phyloP scores from a whole-genome alignment of 2,888 invertebrate genomes.

The Cyaniris semiargus region DNA sequence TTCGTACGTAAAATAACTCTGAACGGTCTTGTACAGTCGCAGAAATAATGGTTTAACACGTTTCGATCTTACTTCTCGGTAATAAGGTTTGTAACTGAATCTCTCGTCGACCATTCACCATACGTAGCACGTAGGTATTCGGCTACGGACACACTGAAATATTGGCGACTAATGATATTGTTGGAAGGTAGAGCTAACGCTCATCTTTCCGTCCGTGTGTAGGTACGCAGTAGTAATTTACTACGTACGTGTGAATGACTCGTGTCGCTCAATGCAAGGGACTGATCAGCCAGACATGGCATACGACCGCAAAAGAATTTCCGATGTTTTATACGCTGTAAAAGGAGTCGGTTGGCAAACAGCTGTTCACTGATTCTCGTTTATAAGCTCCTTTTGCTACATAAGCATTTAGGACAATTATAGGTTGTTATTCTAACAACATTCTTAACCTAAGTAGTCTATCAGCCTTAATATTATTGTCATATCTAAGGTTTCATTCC shows the following conservation, averaged over 20 bases:
- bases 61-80: background rate
- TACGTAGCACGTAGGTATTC: constrained; percentile 47
- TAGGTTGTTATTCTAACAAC: too few relatives aligned
- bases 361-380: background rate
- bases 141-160: constrained; percentile 4
- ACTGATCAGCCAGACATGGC: background rate
- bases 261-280: background rate
- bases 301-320: constrained; percentile 3
- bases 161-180: background rate
- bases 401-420: background rate
- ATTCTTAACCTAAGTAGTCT: too few relatives aligned
- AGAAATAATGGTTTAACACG: background rate
- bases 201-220: background rate
- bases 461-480: background rate
- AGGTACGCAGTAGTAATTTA: constrained; percentile 8
- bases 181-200: background rate
- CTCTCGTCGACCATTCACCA: constrained; percentile 39
- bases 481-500: background rate
- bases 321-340: background rate
- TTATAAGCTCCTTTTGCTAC: background rate
- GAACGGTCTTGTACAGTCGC: background rate
- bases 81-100: background rate
- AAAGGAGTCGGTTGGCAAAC: background rate
- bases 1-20: background rate
- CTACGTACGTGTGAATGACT: background rate